Base-by-base conservation (phyloP, 2,888 invertebrate genomes). In the Galerucella nymphaeae region DNA sequence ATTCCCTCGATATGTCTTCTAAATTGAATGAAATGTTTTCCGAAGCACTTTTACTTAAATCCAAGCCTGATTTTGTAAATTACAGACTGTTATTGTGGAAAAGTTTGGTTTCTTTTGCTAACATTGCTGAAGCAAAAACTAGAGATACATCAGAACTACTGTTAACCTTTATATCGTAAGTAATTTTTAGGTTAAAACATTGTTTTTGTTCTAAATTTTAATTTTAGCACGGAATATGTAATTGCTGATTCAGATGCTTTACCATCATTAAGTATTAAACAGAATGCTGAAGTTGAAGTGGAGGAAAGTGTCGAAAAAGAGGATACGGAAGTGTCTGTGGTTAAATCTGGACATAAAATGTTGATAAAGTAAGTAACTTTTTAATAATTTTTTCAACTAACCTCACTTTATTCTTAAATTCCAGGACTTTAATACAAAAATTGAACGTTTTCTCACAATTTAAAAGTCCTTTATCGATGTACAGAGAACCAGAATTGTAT, bases 51-150 rank as follows among this genome's bases (percentile, higher is more conserved):
- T 74, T 76, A 61, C 66, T 90, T 55, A 82, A 85, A 1, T 90
- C 90, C 72, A 91, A 90, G 77, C 89, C 93, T 1, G 95, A 96
- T 87, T 89, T 90, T 79, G 86, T 89, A 10, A 95, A 95, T 84
- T 94, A 94, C 84, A 90, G 96, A 78, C 89, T 92, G 77, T 88
- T 96, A 66, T 85, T 98, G n/a, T 93, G 96, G 91, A 93, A 93
- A 86, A 89, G 92, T 23, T 91, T 97, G 90, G 87, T 89, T 0
- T 87, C 89, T 76, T 93, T 96, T 83, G 89, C 94, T 4, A 90
- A 92, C 75, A 88, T 94, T 13, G 93, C 93, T 80, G 96, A 97
- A 86, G 88, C 91, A 1, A 94, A 91, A 84, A 96, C 96, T 80
- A 90, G 93, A 64, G 93, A 95, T 83, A 86, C 97, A 18, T 92